These are phyloP conservation scores for Hirtodrosophila confusa DNA, from an alignment of 2,888 invertebrate genomes.

Conservation along the genomic window DNA sequence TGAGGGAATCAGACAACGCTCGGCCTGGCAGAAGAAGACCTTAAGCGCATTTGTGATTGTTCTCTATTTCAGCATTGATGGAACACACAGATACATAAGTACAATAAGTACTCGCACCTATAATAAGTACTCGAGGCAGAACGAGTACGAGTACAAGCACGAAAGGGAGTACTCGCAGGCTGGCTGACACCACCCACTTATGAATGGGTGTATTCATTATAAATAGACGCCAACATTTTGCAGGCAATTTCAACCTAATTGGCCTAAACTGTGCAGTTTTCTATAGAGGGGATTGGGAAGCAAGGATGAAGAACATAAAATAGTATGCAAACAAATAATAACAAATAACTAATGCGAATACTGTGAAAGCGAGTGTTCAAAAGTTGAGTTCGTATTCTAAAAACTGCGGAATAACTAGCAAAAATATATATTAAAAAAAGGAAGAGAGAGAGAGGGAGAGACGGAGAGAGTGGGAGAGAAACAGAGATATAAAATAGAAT, in stretches of 20 bases:
- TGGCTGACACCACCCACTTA: slow-evolving; percentile 33
- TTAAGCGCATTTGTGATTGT: slow-evolving; percentile 2
- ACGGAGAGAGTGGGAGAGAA: neutral
- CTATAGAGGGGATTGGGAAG: neutral
- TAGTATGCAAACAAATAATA: slow-evolving; percentile 38
- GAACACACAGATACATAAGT: neutral
- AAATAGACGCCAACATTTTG: slow-evolving; percentile 70
- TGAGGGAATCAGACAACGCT: no score
- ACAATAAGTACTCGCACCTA: no score
- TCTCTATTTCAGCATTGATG: slow-evolving; percentile 20
- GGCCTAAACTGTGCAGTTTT: slow-evolving; percentile 56
- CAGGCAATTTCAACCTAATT: slow-evolving; percentile 73
- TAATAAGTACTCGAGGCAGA: no score
- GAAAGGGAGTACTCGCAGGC: slow-evolving; percentile 3
- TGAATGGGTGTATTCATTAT: slow-evolving; percentile 26
- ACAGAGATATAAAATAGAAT: slow-evolving; percentile 43
- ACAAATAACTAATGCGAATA: slow-evolving; percentile 59
- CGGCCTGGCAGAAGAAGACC: no score
- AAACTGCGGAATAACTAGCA: slow-evolving; percentile 11
- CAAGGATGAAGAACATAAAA: neutral
- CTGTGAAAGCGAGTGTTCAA: slow-evolving; percentile 19
- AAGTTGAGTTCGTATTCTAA: neutral
- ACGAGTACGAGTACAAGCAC: neutral
- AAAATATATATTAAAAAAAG: slow-evolving; percentile 5
- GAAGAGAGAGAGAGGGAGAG: neutral